Evolutionary conservation across 2,888 invertebrate genomes (phyloP), one percentile per base, ranked within the genome.

Genomic region (Drosophila gaucha): DNA sequence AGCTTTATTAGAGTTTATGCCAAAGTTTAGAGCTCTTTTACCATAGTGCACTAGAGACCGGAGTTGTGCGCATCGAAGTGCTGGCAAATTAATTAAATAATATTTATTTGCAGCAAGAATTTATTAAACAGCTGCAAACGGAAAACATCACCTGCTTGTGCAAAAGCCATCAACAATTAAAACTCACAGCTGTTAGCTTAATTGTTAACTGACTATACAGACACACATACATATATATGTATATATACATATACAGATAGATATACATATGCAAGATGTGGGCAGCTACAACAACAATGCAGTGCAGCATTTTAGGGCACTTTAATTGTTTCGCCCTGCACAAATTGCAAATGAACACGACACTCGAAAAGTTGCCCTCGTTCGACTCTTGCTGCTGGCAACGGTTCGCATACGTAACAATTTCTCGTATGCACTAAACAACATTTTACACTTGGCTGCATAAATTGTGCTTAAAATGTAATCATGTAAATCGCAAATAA

Each of bases 291-390:
- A 63, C 57, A 64, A 62, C 26, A 20, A n/a, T n/a, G 41, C 30
- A 64, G 69, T 80, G 73, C 66, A 66, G 22, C 75, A 72, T 69
- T 80, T n/a, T 75, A 68, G 74, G 41, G 70, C 59, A 60, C 75
- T 78, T 76, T 83, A 87, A 87, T 85, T 87, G 83, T 85, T 85
- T 80, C 63, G 60, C 62, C 57, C 59, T 39, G 70, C 87, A 74
- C 80, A 88, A 88, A 83, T 83, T 83, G 83, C 83, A 87, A 85
- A 87, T 78, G 86, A 87, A 82, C 88, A 83, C 87, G 82, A 87
- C 80, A 73, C 68, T 78, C 54, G 44, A 78, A 82, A 87, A 85
- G 72, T 77, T 75, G 68, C 67, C 72, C 67, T 58, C 62, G 44
- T 63, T 64, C 43, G 18, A 18, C 31, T 22, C 22, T 10, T 4